Base-by-base conservation (phyloP, 2,113 vertebrate genomes). In the Coryphaenoides rupestris region DNA sequence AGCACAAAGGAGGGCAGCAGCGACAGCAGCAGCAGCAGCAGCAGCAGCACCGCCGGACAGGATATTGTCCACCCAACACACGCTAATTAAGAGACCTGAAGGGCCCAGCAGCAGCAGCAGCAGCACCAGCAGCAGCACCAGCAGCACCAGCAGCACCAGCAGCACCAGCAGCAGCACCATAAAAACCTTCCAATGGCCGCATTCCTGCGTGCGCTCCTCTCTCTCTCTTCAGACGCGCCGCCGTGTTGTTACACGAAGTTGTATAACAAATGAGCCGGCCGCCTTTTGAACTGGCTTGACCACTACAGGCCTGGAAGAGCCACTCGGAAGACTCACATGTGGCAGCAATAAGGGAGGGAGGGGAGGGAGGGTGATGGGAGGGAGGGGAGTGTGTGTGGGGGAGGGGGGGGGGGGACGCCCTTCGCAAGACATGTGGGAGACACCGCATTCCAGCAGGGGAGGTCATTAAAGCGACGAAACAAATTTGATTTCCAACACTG, bases 231-330 rank as follows among this genome's bases (percentile, higher is more conserved):
- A 84, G 83, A 85, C 73, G 61, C 79, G 52, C 66, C 47, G 74
- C 83, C 74, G 81, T 67, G 77, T 79, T 80, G 84, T 87, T 90
- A 86, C 87, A 88, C 85, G 80, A 90, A 87, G 87, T 85, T 88
- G 88, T 88, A 87, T 90, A 89, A 91, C 89, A 90, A 92, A 91
- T 90, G 89, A 92, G 88, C 62, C 69, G 56, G 69, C 73, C 67
- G 73, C 77, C 89, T 91, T n/a, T 92, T 91, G 90, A 91, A 91
- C 88, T 82, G 78, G 78, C 80, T n/a, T 90, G 89, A 92, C 90
- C 90, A 90, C 88, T n/a, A 89, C 85, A 85, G 68, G 86, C 83
- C 88, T 86, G 87, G 82, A 88, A 86, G 85, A 89, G 86, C 84
- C 77, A 85, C 84, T 80, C 68, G 62, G 70, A 84, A n/a, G 75